phyloP scores from a whole-genome alignment of 2,888 invertebrate genomes.

The Cantharis flavilabris region DNA sequence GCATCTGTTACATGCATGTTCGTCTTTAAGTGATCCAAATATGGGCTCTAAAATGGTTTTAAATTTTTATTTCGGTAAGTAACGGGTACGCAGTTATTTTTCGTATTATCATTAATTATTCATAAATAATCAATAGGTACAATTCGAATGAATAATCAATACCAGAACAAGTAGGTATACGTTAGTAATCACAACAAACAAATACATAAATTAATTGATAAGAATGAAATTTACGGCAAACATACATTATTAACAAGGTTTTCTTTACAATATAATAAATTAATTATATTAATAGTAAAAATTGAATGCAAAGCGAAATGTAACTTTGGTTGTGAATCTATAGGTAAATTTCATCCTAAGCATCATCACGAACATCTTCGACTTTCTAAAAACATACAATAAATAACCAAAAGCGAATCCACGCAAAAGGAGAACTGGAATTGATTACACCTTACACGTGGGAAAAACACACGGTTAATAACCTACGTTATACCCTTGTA shows the following conservation, averaged over 20 bases:
- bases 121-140: not conserved
- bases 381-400: too few relatives aligned
- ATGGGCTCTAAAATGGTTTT: not conserved
- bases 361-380: too few relatives aligned
- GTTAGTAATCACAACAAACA: not conserved
- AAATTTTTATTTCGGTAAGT: not conserved
- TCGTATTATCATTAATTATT: not conserved
- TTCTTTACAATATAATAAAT: too few relatives aligned
- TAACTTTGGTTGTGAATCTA: too few relatives aligned
- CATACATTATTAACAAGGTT: not conserved
- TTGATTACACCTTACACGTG: too few relatives aligned
- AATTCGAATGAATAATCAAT: not conserved
- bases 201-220: not conserved
- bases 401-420: too few relatives aligned
- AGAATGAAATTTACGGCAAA: not conserved
- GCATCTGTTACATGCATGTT: slow-evolving; percentile 13
- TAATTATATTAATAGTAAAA: too few relatives aligned
- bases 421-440: too few relatives aligned
- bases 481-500: too few relatives aligned
- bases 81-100: not conserved
- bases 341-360: too few relatives aligned
- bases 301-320: too few relatives aligned
- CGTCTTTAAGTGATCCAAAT: not conserved
- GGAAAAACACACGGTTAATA: too few relatives aligned
- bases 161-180: not conserved